A percentile compares a stretch with the other conserved stretches of the same genome.
Conservation (phyloP, 2,113 vertebrate species). For the Dunckerocampus dactyliophorus region DNA sequence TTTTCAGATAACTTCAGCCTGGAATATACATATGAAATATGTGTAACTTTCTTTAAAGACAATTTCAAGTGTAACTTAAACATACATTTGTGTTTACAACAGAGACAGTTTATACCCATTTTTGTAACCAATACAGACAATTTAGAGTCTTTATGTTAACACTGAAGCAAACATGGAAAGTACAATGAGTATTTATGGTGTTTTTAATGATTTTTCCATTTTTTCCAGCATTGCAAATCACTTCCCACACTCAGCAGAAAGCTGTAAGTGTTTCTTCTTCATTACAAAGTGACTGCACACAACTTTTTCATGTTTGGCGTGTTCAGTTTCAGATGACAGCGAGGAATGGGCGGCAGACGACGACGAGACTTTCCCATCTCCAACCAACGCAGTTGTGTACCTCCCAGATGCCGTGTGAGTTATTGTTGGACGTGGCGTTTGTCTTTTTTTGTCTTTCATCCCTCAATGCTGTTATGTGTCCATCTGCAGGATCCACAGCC, state of each 20-base stretch:
- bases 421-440: neutral
- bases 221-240: constrained; percentile 52
- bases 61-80: too few species aligned
- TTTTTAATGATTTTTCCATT: neutral
- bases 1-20: too few species aligned
- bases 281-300: neutral
- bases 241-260: constrained; percentile 42
- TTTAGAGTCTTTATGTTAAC: too few species aligned
- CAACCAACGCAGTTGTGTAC: neutral
- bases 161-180: neutral
- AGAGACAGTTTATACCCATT: too few species aligned
- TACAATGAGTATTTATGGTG: too few species aligned
- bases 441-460: neutral
- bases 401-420: constrained; percentile 43
- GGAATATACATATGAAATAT: too few species aligned
- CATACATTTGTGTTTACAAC: too few species aligned
- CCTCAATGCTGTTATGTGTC: neutral
- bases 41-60: too few species aligned
- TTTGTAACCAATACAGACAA: neutral
- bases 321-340: constrained; percentile 77
- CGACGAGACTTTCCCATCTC: constrained; percentile 47
- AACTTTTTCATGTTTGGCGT: neutral
- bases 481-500: constrained; percentile 46
- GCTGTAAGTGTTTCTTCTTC: constrained; percentile 64
- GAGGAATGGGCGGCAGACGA: constrained; percentile 81